A percentile compares a stretch with the other conserved stretches of the same genome.
Evolutionary conservation across 37 sponge, comb jelly and placozoan genomes (phyloP).

Genomic region (Eunapius fragilis): DNA sequence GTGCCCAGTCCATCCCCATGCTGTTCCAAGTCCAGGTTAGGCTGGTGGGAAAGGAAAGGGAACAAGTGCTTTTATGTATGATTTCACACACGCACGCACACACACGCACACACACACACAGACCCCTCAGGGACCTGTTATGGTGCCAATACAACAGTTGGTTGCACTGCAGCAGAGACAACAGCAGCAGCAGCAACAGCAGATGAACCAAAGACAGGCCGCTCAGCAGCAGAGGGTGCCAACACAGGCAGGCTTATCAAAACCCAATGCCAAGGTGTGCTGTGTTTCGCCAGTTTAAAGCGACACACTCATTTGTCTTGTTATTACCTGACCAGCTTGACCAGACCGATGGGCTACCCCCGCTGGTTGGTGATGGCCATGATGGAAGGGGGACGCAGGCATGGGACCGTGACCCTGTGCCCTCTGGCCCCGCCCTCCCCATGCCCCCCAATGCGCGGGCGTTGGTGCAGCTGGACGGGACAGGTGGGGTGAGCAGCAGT

Average conservation of each 20-base stretch:
- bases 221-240: background rate
- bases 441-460: background rate
- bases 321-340: background rate
- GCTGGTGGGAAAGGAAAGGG: background rate
- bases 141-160: constrained; percentile 25
- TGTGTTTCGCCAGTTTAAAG: too few species aligned
- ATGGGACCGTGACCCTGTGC: too few species aligned
- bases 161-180: constrained; percentile 29
- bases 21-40: background rate
- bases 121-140: constrained; percentile 42
- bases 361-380: background rate
- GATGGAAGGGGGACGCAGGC: constrained; percentile 1
- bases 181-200: constrained; percentile 2
- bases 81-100: too few species aligned
- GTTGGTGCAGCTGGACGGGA: constrained; percentile 41
- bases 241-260: background rate
- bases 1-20: background rate
- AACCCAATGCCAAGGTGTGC: background rate
- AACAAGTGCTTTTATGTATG: background rate
- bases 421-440: background rate
- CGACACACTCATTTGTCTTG: too few species aligned
- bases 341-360: constrained; percentile 5
- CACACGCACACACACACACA: background rate
- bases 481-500: constrained; percentile 53
- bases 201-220: background rate